phyloP scores from a whole-genome alignment of 2,888 invertebrate genomes.

The Tipula helvola region DNA sequence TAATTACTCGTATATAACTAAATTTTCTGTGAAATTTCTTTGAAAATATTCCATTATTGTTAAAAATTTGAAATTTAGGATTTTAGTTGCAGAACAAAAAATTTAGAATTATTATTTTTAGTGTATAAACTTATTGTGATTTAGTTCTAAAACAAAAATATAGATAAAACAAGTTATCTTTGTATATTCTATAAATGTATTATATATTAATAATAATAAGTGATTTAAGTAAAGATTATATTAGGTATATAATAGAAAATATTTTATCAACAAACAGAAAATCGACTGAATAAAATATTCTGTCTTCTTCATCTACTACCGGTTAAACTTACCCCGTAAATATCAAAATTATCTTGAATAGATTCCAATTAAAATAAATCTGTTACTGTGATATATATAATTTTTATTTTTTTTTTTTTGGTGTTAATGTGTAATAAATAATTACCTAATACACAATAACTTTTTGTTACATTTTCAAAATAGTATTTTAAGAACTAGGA shows the following conservation, averaged over 20 bases:
- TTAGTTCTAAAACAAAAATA: background rate
- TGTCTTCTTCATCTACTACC: background rate
- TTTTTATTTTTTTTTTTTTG: background rate
- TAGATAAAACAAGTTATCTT: background rate
- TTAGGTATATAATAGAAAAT: background rate
- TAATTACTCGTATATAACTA: background rate
- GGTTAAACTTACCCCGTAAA: background rate
- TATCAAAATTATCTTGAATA: background rate
- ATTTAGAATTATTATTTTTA: background rate
- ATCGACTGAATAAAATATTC: background rate
- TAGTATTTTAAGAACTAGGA: background rate
- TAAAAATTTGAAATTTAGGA: background rate
- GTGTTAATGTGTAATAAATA: background rate
- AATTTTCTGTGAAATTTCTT: background rate
- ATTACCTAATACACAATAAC: too few relatives aligned
- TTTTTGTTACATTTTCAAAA: too few relatives aligned
- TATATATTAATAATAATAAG: background rate
- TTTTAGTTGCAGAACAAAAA: background rate
- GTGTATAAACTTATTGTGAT: background rate
- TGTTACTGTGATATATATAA: background rate
- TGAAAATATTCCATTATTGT: background rate
- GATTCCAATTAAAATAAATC: background rate
- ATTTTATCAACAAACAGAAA: background rate
- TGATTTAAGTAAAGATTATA: background rate
- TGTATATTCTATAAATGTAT: background rate